Percentiles rank a stretch among this genome's conserved stretches.
phyloP scores from a whole-genome alignment of 2,888 invertebrate species.

The Epinotia nisella region DNA sequence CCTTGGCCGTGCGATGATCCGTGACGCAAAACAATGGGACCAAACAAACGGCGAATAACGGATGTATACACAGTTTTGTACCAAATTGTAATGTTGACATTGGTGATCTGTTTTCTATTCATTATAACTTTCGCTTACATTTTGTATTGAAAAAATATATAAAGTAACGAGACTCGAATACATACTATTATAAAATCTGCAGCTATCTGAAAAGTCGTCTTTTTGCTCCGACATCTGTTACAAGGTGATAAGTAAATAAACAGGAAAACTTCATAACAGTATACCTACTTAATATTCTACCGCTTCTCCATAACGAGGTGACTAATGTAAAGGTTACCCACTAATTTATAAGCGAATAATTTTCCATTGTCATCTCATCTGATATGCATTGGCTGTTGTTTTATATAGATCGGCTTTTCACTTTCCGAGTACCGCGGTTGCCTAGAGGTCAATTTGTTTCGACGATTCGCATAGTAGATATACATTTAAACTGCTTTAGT shows the following conservation, averaged over 20 bases:
- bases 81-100: conserved; percentile 30
- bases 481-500: too few relatives aligned
- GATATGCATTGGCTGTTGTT: conserved; percentile 16
- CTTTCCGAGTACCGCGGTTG: conserved; percentile 2
- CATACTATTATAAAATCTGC: background rate
- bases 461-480: background rate
- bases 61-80: conserved; percentile 37
- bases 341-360: conserved; percentile 23
- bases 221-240: too few relatives aligned
- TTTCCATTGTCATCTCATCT: conserved; percentile 20
- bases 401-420: background rate
- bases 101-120: conserved; percentile 15
- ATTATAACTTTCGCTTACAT: background rate
- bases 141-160: too few relatives aligned
- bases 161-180: background rate
- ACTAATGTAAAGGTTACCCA: conserved; percentile 14
- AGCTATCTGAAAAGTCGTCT: too few relatives aligned
- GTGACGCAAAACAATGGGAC: conserved; percentile 49
- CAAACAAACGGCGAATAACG: conserved; percentile 49
- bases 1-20: conserved; percentile 49
- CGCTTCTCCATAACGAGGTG: background rate
- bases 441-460: background rate
- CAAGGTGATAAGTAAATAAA: background rate
- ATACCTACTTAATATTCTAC: conserved; percentile 19
- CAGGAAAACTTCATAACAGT: background rate